Conservation (phyloP, 2,113 vertebrate genomes). For the Tetrao urogallus region DNA sequence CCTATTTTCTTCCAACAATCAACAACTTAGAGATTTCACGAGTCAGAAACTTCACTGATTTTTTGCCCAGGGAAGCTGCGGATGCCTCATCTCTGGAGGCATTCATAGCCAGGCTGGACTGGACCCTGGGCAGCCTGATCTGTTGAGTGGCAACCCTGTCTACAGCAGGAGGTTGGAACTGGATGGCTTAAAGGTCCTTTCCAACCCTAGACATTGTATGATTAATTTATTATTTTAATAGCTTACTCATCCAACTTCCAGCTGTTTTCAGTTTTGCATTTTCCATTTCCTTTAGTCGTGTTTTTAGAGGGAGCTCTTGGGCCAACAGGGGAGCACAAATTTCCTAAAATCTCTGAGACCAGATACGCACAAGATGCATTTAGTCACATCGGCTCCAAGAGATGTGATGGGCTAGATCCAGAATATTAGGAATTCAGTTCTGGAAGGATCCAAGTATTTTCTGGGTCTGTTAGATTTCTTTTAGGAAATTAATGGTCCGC, state of each 20-base stretch:
- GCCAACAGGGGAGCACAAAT: neutral
- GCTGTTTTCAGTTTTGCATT: neutral
- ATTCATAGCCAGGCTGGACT: too few relatives aligned
- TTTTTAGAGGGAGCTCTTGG: neutral
- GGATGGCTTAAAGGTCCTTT: too few relatives aligned
- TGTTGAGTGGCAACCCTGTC: too few relatives aligned
- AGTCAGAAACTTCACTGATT: neutral
- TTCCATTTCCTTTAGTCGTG: neutral
- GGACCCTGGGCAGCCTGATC: too few relatives aligned
- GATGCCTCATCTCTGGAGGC: too few relatives aligned
- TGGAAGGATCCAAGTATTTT: neutral
- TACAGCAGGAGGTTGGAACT: too few relatives aligned
- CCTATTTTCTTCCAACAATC: neutral
- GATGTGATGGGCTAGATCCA: neutral
- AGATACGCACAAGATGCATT: neutral
- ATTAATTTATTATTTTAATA: neutral
- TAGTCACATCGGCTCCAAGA: neutral
- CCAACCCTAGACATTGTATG: too few relatives aligned
- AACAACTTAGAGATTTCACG: neutral
- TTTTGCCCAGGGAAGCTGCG: too few relatives aligned
- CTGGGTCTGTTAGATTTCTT: neutral
- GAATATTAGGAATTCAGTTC: neutral
- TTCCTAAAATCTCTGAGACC: neutral
- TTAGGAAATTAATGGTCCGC: neutral
- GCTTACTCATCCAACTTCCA: neutral